A percentile compares a stretch with the other conserved stretches of the same genome.
Evolutionary conservation across 2,888 invertebrate genomes (phyloP).

Genomic region (Blomia tropicalis): DNA sequence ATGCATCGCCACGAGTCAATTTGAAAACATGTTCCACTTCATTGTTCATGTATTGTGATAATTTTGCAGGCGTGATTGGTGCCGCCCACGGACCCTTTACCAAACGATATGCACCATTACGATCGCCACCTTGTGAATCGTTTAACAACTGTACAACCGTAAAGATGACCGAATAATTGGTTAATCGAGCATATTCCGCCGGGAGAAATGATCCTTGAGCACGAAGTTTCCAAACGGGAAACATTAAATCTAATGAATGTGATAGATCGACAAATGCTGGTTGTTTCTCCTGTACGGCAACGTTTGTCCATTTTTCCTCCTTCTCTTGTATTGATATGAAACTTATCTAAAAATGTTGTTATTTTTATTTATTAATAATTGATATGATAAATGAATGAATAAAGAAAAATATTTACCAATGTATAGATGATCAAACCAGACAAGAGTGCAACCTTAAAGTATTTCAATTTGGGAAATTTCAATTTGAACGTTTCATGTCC

Average conservation of each 20-base stretch:
- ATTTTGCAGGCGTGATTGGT: slow-evolving; percentile 24
- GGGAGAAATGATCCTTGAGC: slow-evolving; percentile 44
- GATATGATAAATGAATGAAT: neutral
- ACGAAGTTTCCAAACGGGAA: slow-evolving; percentile 26
- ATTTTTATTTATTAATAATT: neutral
- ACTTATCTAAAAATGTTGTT: slow-evolving; percentile 13
- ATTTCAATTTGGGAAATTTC: slow-evolving; percentile 17
- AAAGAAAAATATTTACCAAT: slow-evolving; percentile 21
- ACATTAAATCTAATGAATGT: slow-evolving; percentile 20
- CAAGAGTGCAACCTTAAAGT: slow-evolving; percentile 5
- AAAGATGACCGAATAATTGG: slow-evolving; percentile 32
- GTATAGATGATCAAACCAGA: slow-evolving; percentile 19
- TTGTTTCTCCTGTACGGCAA: slow-evolving; percentile 19
- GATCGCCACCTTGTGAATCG: slow-evolving; percentile 22
- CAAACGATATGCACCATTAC: slow-evolving; percentile 3
- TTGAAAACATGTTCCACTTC: slow-evolving; percentile 27
- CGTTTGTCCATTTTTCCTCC: slow-evolving; percentile 26
- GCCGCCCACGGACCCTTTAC: slow-evolving; percentile 25
- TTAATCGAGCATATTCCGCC: slow-evolving; percentile 41
- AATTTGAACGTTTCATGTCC: neutral
- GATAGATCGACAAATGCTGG: slow-evolving; percentile 27
- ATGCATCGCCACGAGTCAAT: slow-evolving; percentile 17
- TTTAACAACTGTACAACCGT: slow-evolving; percentile 33
- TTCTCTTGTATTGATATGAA: slow-evolving; percentile 27
- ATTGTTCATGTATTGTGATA: slow-evolving; percentile 12